phyloP scores from a whole-genome alignment of 2,797 vertebrate species.

The Sebastolobus altivelis region DNA sequence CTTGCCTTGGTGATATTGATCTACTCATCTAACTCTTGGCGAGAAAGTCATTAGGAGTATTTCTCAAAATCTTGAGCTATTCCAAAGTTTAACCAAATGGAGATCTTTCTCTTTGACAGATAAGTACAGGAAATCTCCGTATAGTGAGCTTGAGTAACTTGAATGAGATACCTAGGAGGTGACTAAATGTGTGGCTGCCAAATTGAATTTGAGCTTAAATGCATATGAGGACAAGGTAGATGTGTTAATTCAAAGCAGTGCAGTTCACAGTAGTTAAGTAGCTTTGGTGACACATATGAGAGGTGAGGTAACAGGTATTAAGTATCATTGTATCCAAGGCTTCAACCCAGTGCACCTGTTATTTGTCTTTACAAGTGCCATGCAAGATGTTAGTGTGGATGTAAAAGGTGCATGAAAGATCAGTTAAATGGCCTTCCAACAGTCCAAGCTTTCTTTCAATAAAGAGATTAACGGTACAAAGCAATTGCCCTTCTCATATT shows the following conservation, averaged over 20 bases:
- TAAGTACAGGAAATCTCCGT: not conserved
- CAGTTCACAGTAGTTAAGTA: conserved; percentile 15
- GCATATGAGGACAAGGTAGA: not conserved
- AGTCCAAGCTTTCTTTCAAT: conserved; percentile 1
- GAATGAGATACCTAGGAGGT: conserved; percentile 1
- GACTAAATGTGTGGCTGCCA: conserved; percentile 22
- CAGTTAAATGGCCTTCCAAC: not conserved
- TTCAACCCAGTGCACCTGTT: not conserved
- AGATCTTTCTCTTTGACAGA: conserved; percentile 9
- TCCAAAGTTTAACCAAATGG: not conserved
- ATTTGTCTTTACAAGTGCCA: conserved; percentile 4
- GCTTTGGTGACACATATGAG: not conserved
- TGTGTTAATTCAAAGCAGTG: not conserved
- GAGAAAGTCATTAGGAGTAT: not conserved
- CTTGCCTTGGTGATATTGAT: not conserved
- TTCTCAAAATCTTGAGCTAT: not conserved
- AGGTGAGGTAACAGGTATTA: conserved; percentile 5
- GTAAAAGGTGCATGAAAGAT: conserved; percentile 9
- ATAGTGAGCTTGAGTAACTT: conserved; percentile 1
- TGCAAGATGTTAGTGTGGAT: not conserved
- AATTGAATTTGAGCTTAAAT: conserved; percentile 25
- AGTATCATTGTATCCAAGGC: not conserved
- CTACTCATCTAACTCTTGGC: not conserved
- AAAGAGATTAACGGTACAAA: conserved; percentile 12
- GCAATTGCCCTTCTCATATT: conserved; percentile 38